Base-by-base conservation (phyloP, 2,888 invertebrate genomes). In the Amaurobius ferox region DNA sequence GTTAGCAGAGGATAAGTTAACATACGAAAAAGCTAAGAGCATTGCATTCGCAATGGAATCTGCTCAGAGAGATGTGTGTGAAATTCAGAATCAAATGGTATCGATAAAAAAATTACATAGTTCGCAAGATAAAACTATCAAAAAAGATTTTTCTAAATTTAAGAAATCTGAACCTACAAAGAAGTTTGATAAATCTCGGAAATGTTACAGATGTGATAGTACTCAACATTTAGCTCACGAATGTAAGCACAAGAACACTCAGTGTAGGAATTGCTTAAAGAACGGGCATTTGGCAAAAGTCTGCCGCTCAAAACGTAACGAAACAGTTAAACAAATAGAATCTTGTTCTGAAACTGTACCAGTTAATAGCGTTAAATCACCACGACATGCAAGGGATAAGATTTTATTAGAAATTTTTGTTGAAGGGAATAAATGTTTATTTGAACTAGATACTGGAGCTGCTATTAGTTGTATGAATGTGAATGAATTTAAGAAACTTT, bases 201-300 rank as follows among this genome's bases (percentile, higher is more conserved):
- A 72, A 72, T 72, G 71, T 72, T 72, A 72, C 71, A 72, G 71
- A 72, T 72, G 71, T 72, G 71, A 72, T 72, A 72, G 71, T 72
- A 72, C 71, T 72, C 71, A 72, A 72, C 71, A 72, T 72, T 72
- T 72, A 72, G 71, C 71, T 72, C 71, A 72, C 71, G 71, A 72
- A 72, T 72, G 71, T 72, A 72, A 72, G 71, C 71, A 72, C 71
- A 72, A 72, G 71, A 72, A 72, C 71, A 72, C 71, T 55, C 71
- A 55, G 32, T 72, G 71, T 72, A 72, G 71, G 71, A 72, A 72
- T 72, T 72, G 71, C 71, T 72, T 72, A 55, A 72, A 72, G 71
- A 72, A 72, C 71, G 71, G 71, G 55, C 71, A 72, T 72, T 72
- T 72, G 71, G 71, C 71, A 72, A 72, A 48, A 72, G 71, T 72